Conservation (phyloP, 30 jellyfish, hydroid and myxozoan genomes). For the Turritopsis dohrnii region DNA sequence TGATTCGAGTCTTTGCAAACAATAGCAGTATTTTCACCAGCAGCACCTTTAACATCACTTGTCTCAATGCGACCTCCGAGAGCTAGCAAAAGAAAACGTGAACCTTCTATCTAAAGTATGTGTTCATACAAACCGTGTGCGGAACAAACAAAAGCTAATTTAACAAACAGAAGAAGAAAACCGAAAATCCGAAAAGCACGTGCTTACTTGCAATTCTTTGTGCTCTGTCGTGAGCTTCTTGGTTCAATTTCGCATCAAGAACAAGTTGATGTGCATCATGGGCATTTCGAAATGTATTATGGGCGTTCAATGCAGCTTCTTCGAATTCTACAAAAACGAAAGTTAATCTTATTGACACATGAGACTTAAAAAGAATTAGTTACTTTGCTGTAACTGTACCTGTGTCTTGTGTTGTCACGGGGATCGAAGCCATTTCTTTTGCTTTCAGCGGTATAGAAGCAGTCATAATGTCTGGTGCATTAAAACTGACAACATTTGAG, state of each 20-base stretch:
- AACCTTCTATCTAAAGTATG: background rate
- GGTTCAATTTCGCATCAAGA: constrained; percentile 51
- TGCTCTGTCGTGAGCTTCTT: constrained; percentile 90
- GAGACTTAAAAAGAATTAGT: too few species aligned
- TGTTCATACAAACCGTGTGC: too few species aligned
- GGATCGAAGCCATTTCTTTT: background rate
- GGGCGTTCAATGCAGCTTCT: constrained; percentile 70
- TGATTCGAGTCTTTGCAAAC: constrained; percentile 22
- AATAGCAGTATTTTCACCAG: constrained; percentile 40
- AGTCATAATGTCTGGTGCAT: background rate
- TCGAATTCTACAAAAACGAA: constrained; percentile 52
- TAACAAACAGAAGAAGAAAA: too few species aligned
- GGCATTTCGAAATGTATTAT: constrained; percentile 63
- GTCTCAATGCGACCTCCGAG: background rate
- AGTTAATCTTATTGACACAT: background rate
- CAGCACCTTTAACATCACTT: background rate
- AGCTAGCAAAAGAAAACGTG: background rate
- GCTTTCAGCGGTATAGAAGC: background rate
- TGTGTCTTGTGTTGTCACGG: background rate
- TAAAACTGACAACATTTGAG: background rate
- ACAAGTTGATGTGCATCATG: constrained; percentile 83
- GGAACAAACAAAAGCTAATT: too few species aligned
- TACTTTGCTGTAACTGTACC: background rate
- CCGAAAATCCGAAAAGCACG: too few species aligned
- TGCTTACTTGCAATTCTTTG: constrained; percentile 67